Base-by-base conservation (phyloP, 2,797 vertebrate genomes). In the Cirrhinus molitorella region DNA sequence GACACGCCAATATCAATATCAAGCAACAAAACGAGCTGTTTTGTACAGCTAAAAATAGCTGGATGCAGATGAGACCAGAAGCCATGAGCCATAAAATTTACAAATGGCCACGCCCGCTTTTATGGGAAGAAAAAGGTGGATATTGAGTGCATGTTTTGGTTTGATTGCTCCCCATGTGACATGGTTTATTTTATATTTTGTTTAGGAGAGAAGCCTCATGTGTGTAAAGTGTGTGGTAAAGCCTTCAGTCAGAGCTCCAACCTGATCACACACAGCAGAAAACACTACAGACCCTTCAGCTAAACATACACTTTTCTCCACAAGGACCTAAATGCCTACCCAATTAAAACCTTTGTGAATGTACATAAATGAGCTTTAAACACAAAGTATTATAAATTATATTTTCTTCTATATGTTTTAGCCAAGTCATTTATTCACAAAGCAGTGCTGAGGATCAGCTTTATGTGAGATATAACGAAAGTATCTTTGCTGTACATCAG, bases 221-320 rank as follows among this genome's bases (percentile, higher is more conserved):
- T 94, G 65, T 96, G 96, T 88, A 91, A 90, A 85, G 94, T 95
- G 85, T 96, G 96, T 57, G 95, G 95, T 14, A 95, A 95, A 80
- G 94, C 94, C 0, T 96, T 96, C 93, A 96, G 95, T 88, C 95
- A 96, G 92, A 96, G 95, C 89, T 96, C 95, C 81, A 96, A 96
- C 91, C 95, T 96, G 85, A 95, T 96, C 92, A 96, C 96, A 23
- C 96, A 96, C 94, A 94, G 93, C 84, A 91, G 95, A 19, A 96
- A 96, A 87, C 96, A 96, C 91, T 89, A 78, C 25, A 90, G 91
- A 75, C 93, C 95, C 31, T 91, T 93, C 90, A 88, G 49, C 90
- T 96, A 94, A 87, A 72, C 91, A 1, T 83, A 43, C 79, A 51
- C 23, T 6, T n/a, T 13, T 43, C 13, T 74, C 9, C 1, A 31